Evolutionary conservation across 2,797 vertebrate genomes (phyloP).

Genomic region (Syngnathus rostellatus): DNA sequence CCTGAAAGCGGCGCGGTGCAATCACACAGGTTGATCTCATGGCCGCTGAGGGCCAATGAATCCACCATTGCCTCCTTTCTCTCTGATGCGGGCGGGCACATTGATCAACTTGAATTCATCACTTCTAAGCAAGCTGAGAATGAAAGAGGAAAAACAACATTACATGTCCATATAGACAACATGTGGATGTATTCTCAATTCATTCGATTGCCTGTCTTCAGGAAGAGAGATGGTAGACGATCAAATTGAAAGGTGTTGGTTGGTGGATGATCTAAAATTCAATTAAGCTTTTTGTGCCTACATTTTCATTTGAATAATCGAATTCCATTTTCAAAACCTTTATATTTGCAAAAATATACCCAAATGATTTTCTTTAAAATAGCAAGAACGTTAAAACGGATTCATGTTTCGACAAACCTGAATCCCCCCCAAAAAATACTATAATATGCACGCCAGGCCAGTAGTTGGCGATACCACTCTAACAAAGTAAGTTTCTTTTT

Average conservation of each 20-base stretch:
- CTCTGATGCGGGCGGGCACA: not conserved
- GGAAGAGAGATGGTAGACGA: not conserved
- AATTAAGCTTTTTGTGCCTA: not conserved
- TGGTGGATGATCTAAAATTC: not conserved
- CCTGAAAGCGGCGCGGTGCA: not conserved
- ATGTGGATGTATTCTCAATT: not conserved
- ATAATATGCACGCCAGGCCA: no score
- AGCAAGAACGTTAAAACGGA: not conserved
- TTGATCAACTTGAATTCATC: not conserved
- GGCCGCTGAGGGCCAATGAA: conserved; percentile 2
- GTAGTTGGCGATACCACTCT: no score
- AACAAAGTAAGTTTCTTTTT: no score
- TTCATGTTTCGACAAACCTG: no score
- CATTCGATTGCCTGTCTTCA: not conserved
- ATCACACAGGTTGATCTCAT: not conserved
- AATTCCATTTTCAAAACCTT: no score
- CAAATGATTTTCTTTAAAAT: no score
- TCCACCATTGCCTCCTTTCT: not conserved
- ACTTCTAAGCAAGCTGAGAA: not conserved
- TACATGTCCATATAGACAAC: not conserved
- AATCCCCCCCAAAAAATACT: no score
- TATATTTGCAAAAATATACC: not conserved
- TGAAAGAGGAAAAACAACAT: not conserved
- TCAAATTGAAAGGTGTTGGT: not conserved
- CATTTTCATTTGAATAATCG: no score